A percentile compares a stretch with the other conserved stretches of the same genome.
These are phyloP conservation scores for Hydrocynus forskahlii DNA, from an alignment of 2,797 vertebrate genomes.

Conservation along the genomic window DNA sequence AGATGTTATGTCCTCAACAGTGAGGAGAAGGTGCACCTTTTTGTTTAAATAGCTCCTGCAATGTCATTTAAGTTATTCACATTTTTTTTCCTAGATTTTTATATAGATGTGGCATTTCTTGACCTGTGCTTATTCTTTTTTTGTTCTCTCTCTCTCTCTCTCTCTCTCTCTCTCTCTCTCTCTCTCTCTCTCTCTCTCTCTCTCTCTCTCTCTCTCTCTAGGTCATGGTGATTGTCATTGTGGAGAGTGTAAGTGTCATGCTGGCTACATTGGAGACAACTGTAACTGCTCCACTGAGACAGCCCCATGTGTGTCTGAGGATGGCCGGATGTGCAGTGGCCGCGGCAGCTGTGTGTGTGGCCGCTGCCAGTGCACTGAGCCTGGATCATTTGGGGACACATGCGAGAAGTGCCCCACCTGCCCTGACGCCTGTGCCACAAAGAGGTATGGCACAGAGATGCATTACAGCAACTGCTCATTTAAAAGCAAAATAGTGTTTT, in stretches of 20 bases:
- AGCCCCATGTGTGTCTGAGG: constrained; percentile 79
- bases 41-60: no score
- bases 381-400: constrained; percentile 90
- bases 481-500: no score
- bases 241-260: constrained; percentile 93
- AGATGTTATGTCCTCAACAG: not conserved
- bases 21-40: not conserved
- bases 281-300: constrained; percentile 93
- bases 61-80: not conserved
- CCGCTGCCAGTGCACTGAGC: constrained; percentile 89
- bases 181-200: constrained; percentile 25
- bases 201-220: constrained; percentile 56
- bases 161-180: constrained; percentile 20
- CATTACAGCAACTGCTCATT: not conserved
- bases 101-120: no score
- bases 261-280: constrained; percentile 90
- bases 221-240: constrained; percentile 95
- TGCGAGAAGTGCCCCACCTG: constrained; percentile 98
- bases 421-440: constrained; percentile 90
- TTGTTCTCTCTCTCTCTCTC: not conserved
- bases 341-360: constrained; percentile 89
- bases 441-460: constrained; percentile 79
- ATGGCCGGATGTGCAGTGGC: constrained; percentile 91
- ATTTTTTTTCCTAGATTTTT: not conserved
- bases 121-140: not conserved